These are phyloP conservation scores for Gallinago media DNA, from an alignment of 2,113 vertebrate genomes.

Conservation along the genomic window DNA sequence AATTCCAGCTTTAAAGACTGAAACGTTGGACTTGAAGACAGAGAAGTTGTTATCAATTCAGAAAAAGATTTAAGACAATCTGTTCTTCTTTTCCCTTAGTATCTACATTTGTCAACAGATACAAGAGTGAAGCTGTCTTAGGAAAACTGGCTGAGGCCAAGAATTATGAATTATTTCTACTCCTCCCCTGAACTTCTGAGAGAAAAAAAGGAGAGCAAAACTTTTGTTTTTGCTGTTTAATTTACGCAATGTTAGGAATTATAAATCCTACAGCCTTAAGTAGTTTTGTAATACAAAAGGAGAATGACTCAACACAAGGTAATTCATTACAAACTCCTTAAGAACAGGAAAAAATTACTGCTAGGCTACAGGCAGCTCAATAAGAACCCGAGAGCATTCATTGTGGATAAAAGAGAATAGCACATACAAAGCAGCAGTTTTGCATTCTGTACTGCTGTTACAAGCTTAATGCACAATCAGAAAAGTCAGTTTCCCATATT, in stretches of 20 bases:
- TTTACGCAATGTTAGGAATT: not conserved
- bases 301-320: not conserved
- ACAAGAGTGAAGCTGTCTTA: not conserved
- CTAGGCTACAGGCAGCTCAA: not conserved
- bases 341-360: not conserved
- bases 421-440: not conserved
- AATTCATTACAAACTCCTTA: not conserved
- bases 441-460: not conserved
- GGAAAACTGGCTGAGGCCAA: not conserved
- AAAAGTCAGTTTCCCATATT: not conserved
- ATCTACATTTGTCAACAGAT: not conserved
- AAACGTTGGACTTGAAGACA: not conserved
- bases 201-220: not conserved
- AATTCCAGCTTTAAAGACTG: too few relatives aligned
- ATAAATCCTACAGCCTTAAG: not conserved
- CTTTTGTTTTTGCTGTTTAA: not conserved
- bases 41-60: not conserved
- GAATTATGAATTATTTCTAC: not conserved
- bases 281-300: not conserved
- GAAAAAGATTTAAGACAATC: not conserved
- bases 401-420: not conserved
- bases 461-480: not conserved
- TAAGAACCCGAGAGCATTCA: not conserved
- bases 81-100: not conserved
- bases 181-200: not conserved